phyloP scores from a whole-genome alignment of 2,888 invertebrate species.

The Eupithecia subfuscata region DNA sequence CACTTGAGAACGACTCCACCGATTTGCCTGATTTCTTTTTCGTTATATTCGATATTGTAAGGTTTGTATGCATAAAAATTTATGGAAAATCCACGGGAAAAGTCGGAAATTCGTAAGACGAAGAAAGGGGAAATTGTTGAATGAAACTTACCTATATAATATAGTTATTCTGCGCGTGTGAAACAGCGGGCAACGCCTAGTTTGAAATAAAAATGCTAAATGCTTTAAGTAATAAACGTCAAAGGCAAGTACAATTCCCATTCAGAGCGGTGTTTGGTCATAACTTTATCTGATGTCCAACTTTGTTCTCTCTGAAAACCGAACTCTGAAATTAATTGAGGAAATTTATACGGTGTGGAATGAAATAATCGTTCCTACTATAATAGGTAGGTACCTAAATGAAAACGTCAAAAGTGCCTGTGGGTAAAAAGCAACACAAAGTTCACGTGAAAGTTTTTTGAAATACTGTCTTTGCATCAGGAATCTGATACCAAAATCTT shows the following conservation, averaged over 20 bases:
- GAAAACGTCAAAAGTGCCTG: background rate
- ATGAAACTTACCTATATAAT: background rate
- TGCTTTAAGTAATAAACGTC: slow-evolving; percentile 9
- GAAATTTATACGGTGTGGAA: slow-evolving; percentile 45
- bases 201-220: background rate
- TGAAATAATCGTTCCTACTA: background rate
- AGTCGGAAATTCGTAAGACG: background rate
- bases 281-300: slow-evolving; percentile 60
- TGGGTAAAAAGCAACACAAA: background rate
- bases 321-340: slow-evolving; percentile 61
- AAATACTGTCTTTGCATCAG: background rate
- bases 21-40: background rate
- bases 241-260: slow-evolving; percentile 17
- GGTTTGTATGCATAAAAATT: background rate
- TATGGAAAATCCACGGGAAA: background rate
- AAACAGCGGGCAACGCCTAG: background rate
- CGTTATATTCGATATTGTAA: background rate
- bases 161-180: background rate
- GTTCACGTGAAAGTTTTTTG: background rate
- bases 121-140: background rate
- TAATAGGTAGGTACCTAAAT: background rate
- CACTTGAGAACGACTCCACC: background rate
- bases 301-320: slow-evolving; percentile 42
- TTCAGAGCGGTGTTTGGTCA: slow-evolving; percentile 42
- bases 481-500: background rate